These are phyloP conservation scores for Holacanthus passer DNA, from an alignment of 2,113 vertebrate species.

Conservation along the genomic window DNA sequence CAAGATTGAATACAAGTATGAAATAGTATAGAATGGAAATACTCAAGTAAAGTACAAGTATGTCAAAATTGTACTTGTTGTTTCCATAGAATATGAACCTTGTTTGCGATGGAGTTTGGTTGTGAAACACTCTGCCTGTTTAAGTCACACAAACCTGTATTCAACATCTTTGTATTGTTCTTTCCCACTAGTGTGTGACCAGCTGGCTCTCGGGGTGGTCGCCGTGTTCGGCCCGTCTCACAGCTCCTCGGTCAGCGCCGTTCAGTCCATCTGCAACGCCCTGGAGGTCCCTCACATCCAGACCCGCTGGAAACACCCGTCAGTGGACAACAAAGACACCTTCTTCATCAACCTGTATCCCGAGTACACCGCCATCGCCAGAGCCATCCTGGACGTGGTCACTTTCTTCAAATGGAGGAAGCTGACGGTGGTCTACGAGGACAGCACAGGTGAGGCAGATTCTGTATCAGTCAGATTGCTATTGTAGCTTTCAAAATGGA, in stretches of 20 bases:
- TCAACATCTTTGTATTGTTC: neutral
- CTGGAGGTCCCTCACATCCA: slow-evolving; percentile 98
- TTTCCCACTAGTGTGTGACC: slow-evolving; percentile 90
- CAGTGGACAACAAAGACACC: slow-evolving; percentile 92
- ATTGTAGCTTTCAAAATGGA: neutral
- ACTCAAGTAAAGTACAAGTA: no score
- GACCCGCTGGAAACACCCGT: slow-evolving; percentile 96
- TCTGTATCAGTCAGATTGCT: neutral
- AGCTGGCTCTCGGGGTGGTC: slow-evolving; percentile 95
- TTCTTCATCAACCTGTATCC: slow-evolving; percentile 98
- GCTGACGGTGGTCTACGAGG: slow-evolving; percentile 95
- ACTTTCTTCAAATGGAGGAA: slow-evolving; percentile 95
- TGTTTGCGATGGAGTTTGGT: neutral
- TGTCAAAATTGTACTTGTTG: no score
- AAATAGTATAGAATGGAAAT: no score
- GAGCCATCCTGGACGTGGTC: slow-evolving; percentile 94
- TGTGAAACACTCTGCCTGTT: neutral
- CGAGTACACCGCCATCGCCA: slow-evolving; percentile 94
- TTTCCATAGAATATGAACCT: neutral
- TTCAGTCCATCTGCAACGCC: slow-evolving; percentile 98
- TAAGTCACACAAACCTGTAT: neutral
- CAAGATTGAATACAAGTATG: no score
- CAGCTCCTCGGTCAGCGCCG: slow-evolving; percentile 95
- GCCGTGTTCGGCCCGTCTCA: slow-evolving; percentile 97
- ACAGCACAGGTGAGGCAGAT: slow-evolving; percentile 90